Conservation (phyloP, 2,797 vertebrate genomes). For the Enteromius radiatus region DNA sequence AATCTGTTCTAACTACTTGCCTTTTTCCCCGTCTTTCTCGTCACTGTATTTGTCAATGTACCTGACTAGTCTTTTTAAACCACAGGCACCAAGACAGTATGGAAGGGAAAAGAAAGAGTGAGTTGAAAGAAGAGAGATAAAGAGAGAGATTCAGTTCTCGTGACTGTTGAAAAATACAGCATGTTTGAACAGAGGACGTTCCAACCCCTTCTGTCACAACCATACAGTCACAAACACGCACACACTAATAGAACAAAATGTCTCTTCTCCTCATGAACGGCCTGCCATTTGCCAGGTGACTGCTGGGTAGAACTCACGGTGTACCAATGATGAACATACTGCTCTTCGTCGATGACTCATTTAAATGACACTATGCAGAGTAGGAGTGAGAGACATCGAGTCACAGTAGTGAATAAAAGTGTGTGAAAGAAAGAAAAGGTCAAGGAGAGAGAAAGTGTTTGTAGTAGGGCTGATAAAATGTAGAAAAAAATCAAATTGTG, state of each 20-base stretch:
- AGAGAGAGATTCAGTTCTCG: conserved; percentile 63
- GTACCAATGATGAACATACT: conserved; percentile 54
- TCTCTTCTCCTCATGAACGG: conserved; percentile 59
- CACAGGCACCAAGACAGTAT: conserved; percentile 44
- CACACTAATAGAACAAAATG: conserved; percentile 68
- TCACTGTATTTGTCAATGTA: conserved; percentile 52
- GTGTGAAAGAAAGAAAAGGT: conserved; percentile 48
- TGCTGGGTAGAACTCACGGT: conserved; percentile 49
- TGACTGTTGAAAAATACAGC: conserved; percentile 70
- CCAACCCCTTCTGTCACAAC: conserved; percentile 71
- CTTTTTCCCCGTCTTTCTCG: neutral
- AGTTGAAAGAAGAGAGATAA: conserved; percentile 20
- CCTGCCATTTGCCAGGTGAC: conserved; percentile 53
- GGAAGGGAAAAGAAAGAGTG: conserved; percentile 23
- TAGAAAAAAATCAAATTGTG: neutral
- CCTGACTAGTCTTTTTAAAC: conserved; percentile 47
- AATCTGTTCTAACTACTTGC: conserved; percentile 58
- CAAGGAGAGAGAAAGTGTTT: conserved; percentile 28
- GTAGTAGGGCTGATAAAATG: conserved; percentile 4
- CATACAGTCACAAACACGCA: conserved; percentile 54
- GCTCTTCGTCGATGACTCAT: conserved; percentile 58
- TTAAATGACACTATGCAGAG: conserved; percentile 58
- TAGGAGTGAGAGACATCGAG: conserved; percentile 43
- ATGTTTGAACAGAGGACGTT: conserved; percentile 74
- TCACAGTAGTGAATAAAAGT: conserved; percentile 40